Percentiles rank a stretch among this genome's conserved stretches.
These are phyloP conservation scores for Physella acuta DNA, from an alignment of 1,140 invertebrate genomes.

Conservation along the genomic window DNA sequence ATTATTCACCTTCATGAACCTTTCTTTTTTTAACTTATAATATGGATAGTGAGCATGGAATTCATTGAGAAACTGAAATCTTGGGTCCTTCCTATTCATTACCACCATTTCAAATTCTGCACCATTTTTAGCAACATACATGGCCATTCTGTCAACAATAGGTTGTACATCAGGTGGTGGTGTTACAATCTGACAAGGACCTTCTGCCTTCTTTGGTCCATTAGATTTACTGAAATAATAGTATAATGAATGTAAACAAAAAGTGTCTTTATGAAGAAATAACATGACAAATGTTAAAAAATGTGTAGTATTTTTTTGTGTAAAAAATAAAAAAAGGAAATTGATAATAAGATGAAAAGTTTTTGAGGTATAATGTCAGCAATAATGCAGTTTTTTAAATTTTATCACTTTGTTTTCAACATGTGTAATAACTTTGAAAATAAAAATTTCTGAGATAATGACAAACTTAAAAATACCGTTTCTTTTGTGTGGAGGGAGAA, in stretches of 20 bases:
- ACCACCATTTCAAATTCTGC: slow-evolving; percentile 87
- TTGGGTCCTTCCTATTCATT: slow-evolving; percentile 79
- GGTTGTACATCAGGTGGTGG: slow-evolving; percentile 77
- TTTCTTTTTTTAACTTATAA: slow-evolving; percentile 52
- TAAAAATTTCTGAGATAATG: too few species aligned
- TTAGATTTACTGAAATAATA: slow-evolving; percentile 2
- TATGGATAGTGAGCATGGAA: slow-evolving; percentile 51
- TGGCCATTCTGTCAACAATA: slow-evolving; percentile 93
- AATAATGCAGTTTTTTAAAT: too few species aligned
- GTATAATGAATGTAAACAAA: not conserved
- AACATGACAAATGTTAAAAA: not conserved
- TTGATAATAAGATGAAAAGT: too few species aligned
- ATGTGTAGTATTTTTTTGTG: not conserved
- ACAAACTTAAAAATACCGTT: too few species aligned
- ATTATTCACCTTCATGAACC: slow-evolving; percentile 42
- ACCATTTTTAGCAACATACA: slow-evolving; percentile 92
- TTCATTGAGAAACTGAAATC: slow-evolving; percentile 64
- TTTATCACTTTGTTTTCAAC: too few species aligned
- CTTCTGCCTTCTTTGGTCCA: not conserved
- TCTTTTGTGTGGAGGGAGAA: not conserved
- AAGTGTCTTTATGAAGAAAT: not conserved
- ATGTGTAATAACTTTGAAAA: too few species aligned
- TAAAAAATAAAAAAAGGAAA: too few species aligned
- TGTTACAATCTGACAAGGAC: slow-evolving; percentile 60
- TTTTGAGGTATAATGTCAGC: too few species aligned